Conservation (phyloP, 2,113 vertebrate genomes). For the Malurus elegans region DNA sequence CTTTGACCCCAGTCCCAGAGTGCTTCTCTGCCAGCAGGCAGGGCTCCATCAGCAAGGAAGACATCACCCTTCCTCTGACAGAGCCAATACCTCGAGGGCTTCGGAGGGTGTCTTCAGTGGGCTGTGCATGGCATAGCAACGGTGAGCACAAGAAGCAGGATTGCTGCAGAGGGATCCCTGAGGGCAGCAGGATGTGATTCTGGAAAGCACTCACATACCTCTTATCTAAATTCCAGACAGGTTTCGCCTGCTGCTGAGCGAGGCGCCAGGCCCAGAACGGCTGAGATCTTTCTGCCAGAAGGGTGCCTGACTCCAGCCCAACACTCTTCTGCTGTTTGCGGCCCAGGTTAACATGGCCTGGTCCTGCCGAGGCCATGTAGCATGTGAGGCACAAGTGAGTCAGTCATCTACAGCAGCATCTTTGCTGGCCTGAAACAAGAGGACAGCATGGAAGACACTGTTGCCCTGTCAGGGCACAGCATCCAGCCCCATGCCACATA, state of each 20-base stretch:
- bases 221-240: conserved; percentile 63
- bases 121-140: not conserved
- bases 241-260: conserved; percentile 50
- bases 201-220: conserved; percentile 55
- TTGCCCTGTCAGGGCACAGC: not conserved
- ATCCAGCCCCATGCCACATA: not conserved
- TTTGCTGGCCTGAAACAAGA: conserved; percentile 46
- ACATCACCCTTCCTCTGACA: conserved; percentile 60
- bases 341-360: conserved; percentile 39
- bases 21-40: conserved; percentile 48
- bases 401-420: conserved; percentile 24
- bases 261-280: not conserved
- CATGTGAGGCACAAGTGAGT: not conserved
- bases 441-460: not conserved
- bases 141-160: conserved; percentile 52
- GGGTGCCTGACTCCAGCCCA: not conserved
- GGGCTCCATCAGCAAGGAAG: conserved; percentile 69
- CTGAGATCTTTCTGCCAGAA: not conserved
- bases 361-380: conserved; percentile 75
- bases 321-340: conserved; percentile 24
- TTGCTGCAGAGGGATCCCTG: conserved; percentile 58
- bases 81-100: not conserved
- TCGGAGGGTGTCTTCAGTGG: conserved; percentile 1
- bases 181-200: conserved; percentile 26
- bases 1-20: conserved; percentile 9